A percentile compares a stretch with the other conserved stretches of the same genome.
phyloP scores from a whole-genome alignment of 2,888 invertebrate species.

The Spodoptera littoralis region DNA sequence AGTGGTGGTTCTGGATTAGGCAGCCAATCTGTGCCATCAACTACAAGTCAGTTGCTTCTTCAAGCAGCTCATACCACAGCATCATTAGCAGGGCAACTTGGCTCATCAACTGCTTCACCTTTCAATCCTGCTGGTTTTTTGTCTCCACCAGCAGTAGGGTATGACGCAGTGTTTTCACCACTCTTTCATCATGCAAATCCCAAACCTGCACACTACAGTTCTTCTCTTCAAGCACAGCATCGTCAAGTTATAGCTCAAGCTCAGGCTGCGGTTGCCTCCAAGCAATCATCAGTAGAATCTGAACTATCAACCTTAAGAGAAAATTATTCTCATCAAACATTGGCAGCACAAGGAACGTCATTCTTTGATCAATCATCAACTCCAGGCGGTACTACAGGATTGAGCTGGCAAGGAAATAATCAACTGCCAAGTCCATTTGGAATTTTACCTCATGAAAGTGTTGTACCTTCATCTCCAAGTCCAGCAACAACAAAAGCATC shows the following conservation, averaged over 20 bases:
- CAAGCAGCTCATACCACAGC: conserved; percentile 90
- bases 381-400: conserved; percentile 82
- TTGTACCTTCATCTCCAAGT: conserved; percentile 90
- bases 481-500: conserved; percentile 89
- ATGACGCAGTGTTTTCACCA: conserved; percentile 95
- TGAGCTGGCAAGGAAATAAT: conserved; percentile 93
- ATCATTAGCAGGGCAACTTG: conserved; percentile 90
- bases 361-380: conserved; percentile 91
- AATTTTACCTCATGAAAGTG: conserved; percentile 93
- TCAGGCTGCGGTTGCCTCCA: conserved; percentile 88
- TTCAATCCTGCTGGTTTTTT: conserved; percentile 93
- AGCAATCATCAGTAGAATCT: conserved; percentile 88
- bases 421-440: conserved; percentile 93
- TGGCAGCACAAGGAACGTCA: conserved; percentile 88
- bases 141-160: conserved; percentile 93
- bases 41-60: conserved; percentile 91
- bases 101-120: conserved; percentile 90
- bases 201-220: conserved; percentile 92
- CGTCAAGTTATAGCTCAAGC: conserved; percentile 90
- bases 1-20: conserved; percentile 87
- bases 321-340: conserved; percentile 89
- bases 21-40: conserved; percentile 89
- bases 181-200: conserved; percentile 94
- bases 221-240: conserved; percentile 91
- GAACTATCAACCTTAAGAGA: conserved; percentile 89